Percentiles rank a stretch among this genome's conserved stretches.
Conservation (phyloP, 2,113 vertebrate species). For the Jaculus jaculus region DNA sequence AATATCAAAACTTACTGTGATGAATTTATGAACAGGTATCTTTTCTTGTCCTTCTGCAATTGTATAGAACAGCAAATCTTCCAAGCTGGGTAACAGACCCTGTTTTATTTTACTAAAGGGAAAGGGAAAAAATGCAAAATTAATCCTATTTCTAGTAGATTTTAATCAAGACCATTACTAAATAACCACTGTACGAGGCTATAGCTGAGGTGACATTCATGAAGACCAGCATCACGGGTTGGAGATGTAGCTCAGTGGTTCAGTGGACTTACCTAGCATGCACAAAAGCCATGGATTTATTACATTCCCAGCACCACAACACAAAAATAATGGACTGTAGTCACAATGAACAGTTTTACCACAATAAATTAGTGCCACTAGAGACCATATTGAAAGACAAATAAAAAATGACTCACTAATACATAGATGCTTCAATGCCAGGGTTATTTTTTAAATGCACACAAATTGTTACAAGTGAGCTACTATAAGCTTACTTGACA, state of each 20-base stretch:
- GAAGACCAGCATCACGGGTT: not conserved
- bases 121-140: conserved; percentile 67
- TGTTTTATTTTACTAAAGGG: conserved; percentile 93
- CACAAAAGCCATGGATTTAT: no score
- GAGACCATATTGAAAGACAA: conserved; percentile 29
- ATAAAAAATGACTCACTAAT: not conserved
- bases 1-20: conserved; percentile 91
- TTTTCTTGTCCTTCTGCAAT: conserved; percentile 99
- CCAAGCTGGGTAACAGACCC: conserved; percentile 96
- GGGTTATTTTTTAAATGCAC: not conserved
- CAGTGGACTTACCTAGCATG: no score
- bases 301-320: no score
- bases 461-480: no score
- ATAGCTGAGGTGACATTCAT: conserved; percentile 22
- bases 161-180: conserved; percentile 32
- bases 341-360: not conserved
- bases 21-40: conserved; percentile 98
- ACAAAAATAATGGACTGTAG: not conserved
- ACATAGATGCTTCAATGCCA: not conserved
- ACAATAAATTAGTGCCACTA: conserved; percentile 19
- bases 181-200: conserved; percentile 9
- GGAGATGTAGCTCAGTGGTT: no score
- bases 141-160: conserved; percentile 53
- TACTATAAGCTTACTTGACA: no score
- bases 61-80: conserved; percentile 99